A percentile compares a stretch with the other conserved stretches of the same genome.
phyloP scores from a whole-genome alignment of 2,113 vertebrate genomes.

The Siniperca knerii region DNA sequence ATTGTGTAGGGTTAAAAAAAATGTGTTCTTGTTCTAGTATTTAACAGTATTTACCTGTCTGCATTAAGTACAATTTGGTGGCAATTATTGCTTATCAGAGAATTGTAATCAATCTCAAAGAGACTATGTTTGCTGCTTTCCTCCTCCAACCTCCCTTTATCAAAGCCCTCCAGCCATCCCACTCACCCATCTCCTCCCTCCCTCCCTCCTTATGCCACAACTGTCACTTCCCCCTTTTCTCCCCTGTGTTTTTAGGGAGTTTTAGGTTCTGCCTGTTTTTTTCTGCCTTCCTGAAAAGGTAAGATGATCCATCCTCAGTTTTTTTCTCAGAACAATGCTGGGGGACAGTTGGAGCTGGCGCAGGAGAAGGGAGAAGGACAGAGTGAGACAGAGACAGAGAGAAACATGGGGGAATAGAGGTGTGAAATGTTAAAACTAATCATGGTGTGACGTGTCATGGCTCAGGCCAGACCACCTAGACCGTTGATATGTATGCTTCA shows the following conservation, averaged over 20 bases:
- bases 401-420: background rate
- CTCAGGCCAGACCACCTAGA: conserved; percentile 8
- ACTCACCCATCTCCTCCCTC: conserved; percentile 7
- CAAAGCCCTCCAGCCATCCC: background rate
- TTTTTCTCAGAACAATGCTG: conserved; percentile 70
- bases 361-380: conserved; percentile 28
- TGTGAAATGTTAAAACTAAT: conserved; percentile 28
- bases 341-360: conserved; percentile 55
- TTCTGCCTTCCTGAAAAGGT: conserved; percentile 79
- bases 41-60: too few species aligned
- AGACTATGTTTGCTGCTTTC: background rate
- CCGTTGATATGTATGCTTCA: background rate
- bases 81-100: background rate
- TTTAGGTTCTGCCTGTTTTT: conserved; percentile 75
- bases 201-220: background rate
- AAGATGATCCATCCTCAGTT: conserved; percentile 78
- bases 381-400: conserved; percentile 29
- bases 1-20: too few species aligned
- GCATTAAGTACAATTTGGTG: too few species aligned
- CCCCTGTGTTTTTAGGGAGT: conserved; percentile 76
- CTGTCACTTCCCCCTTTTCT: conserved; percentile 54
- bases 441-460: conserved; percentile 9
- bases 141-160: background rate
- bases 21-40: too few species aligned
- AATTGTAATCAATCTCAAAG: conserved; percentile 10